These are phyloP conservation scores for Marmota flaviventris DNA, from an alignment of 2,113 vertebrate species.

Conservation along the genomic window DNA sequence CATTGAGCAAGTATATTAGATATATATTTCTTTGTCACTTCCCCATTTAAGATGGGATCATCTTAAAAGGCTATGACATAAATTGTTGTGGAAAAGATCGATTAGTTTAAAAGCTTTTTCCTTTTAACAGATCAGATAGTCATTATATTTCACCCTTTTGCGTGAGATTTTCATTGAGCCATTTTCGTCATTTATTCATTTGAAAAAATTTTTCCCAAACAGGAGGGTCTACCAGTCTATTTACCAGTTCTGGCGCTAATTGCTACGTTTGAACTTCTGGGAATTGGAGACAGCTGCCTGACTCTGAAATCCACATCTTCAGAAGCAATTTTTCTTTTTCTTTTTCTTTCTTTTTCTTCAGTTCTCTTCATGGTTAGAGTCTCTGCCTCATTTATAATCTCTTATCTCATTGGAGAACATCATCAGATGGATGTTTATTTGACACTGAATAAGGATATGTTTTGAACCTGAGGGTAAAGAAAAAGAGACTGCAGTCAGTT, in stretches of 20 bases:
- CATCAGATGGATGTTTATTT: slow-evolving; percentile 14
- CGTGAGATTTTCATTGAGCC: slow-evolving; percentile 75
- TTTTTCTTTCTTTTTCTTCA: neutral
- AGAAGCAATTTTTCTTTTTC: neutral
- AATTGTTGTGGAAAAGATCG: slow-evolving; percentile 84
- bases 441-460: neutral
- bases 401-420: slow-evolving; percentile 31
- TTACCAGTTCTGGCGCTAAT: slow-evolving; percentile 60
- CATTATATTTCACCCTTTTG: slow-evolving; percentile 82
- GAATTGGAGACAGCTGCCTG: slow-evolving; percentile 29
- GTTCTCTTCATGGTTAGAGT: slow-evolving; percentile 31
- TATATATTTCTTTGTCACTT: slow-evolving; percentile 83
- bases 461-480: neutral
- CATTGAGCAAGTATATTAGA: slow-evolving; percentile 76
- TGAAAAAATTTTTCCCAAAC: slow-evolving; percentile 69
- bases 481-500: neutral
- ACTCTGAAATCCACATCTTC: slow-evolving; percentile 49
- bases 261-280: slow-evolving; percentile 52
- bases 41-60: slow-evolving; percentile 80
- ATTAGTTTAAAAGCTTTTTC: slow-evolving; percentile 85
- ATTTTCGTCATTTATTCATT: slow-evolving; percentile 82
- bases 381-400: neutral
- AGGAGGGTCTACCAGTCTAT: slow-evolving; percentile 65
- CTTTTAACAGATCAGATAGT: slow-evolving; percentile 84
- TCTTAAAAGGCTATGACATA: slow-evolving; percentile 82